phyloP scores from a whole-genome alignment of 2,797 vertebrate species.

The Aeoliscus strigatus region DNA sequence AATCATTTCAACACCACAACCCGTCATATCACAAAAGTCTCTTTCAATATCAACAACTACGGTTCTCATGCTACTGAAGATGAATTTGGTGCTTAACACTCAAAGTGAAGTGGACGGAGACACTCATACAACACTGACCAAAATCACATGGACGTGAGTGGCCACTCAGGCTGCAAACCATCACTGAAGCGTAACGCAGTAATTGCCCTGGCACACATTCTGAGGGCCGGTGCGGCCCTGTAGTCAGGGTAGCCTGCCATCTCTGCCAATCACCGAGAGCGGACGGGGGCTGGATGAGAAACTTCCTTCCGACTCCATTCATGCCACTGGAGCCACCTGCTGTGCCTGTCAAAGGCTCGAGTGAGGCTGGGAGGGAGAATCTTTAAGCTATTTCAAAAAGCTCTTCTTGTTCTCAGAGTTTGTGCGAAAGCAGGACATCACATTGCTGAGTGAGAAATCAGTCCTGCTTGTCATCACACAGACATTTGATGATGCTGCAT shows the following conservation, averaged over 20 bases:
- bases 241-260: conserved; percentile 69
- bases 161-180: conserved; percentile 39
- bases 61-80: too few species aligned
- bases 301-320: conserved; percentile 80
- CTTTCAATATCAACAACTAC: too few species aligned
- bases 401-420: conserved; percentile 23
- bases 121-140: too few species aligned
- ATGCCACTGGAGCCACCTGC: conserved; percentile 75
- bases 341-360: conserved; percentile 71
- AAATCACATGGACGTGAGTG: too few species aligned
- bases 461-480: not conserved
- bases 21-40: too few species aligned
- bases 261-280: conserved; percentile 69
- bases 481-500: not conserved
- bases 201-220: conserved; percentile 55
- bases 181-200: conserved; percentile 42
- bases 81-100: too few species aligned
- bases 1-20: too few species aligned
- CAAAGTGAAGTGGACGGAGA: too few species aligned
- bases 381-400: conserved; percentile 30
- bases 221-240: conserved; percentile 48
- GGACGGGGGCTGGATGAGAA: conserved; percentile 30
- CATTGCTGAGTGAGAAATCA: not conserved
- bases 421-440: not conserved
- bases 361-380: conserved; percentile 47